Evolutionary conservation across 2,888 invertebrate species (phyloP), one percentile per base, ranked within the genome.

Genomic region (Tachina grossa): DNA sequence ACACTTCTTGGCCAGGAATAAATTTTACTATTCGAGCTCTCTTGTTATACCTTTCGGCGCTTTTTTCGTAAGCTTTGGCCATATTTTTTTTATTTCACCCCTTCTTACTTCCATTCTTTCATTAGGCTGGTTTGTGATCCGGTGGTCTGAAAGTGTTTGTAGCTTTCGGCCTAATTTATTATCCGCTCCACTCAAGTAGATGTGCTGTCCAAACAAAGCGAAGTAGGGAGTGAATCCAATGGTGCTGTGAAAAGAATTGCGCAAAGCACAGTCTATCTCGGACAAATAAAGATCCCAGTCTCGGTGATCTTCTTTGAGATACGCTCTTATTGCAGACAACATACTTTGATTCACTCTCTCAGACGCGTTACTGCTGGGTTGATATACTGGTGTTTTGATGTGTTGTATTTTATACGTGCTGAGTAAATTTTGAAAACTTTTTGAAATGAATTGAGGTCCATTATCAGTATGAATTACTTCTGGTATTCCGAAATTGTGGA

Each of bases 291-390:
- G 31, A 31, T 31, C 31, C 31, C 31, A 31, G 31, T 31, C 31
- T 31, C 31, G 31, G 6, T 31, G 31, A 31, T 31, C 31, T 31
- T 31, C 31, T 31, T 31, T 31, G 31, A 31, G 31, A 57, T 31
- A 57, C 6, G 57, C 57, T 57, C 57, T 13, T 31, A 57, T 57
- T 10, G 57, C 57, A 8, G 57, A 31, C 14, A 57, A 14, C 2
- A 57, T 57, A 9, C 31, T 57, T 39, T 57, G 57, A 14, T 57
- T 57, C 1, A 57, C 57, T 31, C 57, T 22, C 39, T 57, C 57
- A 5, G 22, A 57, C 1, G 57, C 57, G 3, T 57, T 57, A 9
- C 57, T 57, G 10, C 22, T 57, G 10, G 31, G 57, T 9, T 57
- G 31, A 9, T 57, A 57, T 8, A 57, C 57, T 31, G 31, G 31